A percentile compares a stretch with the other conserved stretches of the same genome.
These are phyloP conservation scores for Limonius californicus DNA, from an alignment of 1,140 invertebrate genomes.

Conservation along the genomic window DNA sequence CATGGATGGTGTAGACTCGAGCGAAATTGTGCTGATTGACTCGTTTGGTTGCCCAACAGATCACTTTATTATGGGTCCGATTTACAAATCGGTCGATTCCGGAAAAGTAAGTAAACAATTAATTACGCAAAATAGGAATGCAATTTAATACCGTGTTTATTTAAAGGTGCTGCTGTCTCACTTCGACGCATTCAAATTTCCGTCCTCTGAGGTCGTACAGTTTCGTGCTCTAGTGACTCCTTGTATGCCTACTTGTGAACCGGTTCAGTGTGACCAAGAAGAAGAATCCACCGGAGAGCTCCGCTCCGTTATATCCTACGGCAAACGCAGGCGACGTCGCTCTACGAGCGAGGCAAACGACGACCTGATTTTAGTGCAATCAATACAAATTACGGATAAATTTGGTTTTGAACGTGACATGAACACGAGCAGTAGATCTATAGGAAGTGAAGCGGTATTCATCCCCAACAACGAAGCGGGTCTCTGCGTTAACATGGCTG, in stretches of 20 bases:
- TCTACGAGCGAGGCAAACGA: constrained; percentile 51
- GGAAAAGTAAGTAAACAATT: constrained; percentile 70
- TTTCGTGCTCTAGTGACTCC: constrained; percentile 91
- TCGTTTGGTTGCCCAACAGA: constrained; percentile 89
- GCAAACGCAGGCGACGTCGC: constrained; percentile 64
- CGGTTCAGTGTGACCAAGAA: constrained; percentile 79
- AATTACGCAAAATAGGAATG: no score
- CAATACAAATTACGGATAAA: constrained; percentile 89
- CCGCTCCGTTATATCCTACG: constrained; percentile 76
- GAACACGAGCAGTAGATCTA: constrained; percentile 33
- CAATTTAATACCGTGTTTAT: constrained; percentile 1
- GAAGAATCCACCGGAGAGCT: constrained; percentile 75
- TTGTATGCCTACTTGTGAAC: constrained; percentile 87
- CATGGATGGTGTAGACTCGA: constrained; percentile 89
- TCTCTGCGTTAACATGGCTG: constrained; percentile 71
- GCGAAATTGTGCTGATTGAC: constrained; percentile 88
- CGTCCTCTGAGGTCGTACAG: constrained; percentile 89
- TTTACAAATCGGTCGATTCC: constrained; percentile 72
- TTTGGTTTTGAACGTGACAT: constrained; percentile 72
- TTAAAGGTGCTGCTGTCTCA: constrained; percentile 80
- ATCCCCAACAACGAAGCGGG: constrained; percentile 48
- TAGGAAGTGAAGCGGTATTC: constrained; percentile 49
- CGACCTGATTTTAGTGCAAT: constrained; percentile 82
- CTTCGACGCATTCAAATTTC: constrained; percentile 96
- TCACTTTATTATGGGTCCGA: constrained; percentile 87